Conservation (phyloP, 2,888 invertebrate genomes). For the Zhuqinia jingwanae region DNA sequence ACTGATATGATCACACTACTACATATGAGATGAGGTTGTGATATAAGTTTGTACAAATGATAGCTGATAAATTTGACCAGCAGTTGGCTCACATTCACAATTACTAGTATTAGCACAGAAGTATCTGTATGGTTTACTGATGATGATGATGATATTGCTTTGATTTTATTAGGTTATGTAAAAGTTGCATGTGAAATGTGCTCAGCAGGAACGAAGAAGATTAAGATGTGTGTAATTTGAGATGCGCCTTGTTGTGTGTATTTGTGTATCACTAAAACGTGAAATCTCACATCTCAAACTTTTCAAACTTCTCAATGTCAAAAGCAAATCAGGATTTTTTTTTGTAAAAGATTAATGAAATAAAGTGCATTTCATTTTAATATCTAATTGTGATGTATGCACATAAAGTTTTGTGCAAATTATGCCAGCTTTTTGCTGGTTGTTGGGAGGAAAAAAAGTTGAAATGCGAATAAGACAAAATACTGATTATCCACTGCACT, state of each 20-base stretch:
- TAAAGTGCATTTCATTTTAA: too few species aligned
- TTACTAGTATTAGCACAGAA: not conserved
- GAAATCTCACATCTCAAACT: too few species aligned
- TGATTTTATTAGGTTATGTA: not conserved
- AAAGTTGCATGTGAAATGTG: slow-evolving; percentile 6
- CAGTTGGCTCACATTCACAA: not conserved
- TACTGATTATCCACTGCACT: too few species aligned
- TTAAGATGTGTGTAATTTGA: not conserved
- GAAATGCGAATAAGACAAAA: too few species aligned
- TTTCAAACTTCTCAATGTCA: too few species aligned
- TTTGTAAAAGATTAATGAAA: too few species aligned
- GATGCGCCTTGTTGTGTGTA: not conserved
- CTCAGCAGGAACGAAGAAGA: not conserved
- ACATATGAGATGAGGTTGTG: too few species aligned
- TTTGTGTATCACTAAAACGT: not conserved
- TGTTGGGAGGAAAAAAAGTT: too few species aligned
- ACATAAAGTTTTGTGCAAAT: too few species aligned
- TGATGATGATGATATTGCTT: not conserved
- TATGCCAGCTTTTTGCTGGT: too few species aligned
- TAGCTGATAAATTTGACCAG: slow-evolving; percentile 8
- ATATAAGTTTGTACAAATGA: not conserved
- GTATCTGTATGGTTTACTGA: not conserved
- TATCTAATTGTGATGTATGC: too few species aligned
- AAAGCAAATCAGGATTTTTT: too few species aligned
- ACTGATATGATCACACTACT: not conserved